A percentile compares a stretch with the other conserved stretches of the same genome.
These are phyloP conservation scores for Clupea harengus DNA, from an alignment of 2,113 vertebrate species.

Conservation along the genomic window DNA sequence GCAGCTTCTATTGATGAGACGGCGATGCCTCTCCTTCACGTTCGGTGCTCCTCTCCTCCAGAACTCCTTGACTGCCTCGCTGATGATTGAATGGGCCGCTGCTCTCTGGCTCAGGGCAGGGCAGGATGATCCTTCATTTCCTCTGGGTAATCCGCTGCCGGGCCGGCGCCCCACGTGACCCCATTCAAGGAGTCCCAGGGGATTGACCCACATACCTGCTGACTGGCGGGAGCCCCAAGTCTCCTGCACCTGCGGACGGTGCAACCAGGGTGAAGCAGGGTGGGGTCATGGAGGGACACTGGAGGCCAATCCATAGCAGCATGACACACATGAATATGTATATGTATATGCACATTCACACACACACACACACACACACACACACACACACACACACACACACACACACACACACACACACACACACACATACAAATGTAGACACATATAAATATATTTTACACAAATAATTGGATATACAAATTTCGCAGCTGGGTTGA, in stretches of 20 bases:
- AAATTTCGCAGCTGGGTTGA: no score
- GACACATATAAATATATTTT: no score
- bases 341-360: no score
- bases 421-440: no score
- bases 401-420: no score
- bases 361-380: no score
- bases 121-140: constrained; percentile 75
- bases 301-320: no score
- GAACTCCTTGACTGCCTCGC: not conserved
- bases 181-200: constrained; percentile 71
- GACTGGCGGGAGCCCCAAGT: constrained; percentile 49
- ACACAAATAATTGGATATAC: no score
- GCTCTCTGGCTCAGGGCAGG: not conserved
- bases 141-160: constrained; percentile 64
- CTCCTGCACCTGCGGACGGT: not conserved
- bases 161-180: constrained; percentile 60
- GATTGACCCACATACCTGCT: constrained; percentile 76
- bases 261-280: not conserved
- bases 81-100: constrained; percentile 30
- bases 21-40: not conserved
- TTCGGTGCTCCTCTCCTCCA: not conserved
- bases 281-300: not conserved
- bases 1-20: not conserved
- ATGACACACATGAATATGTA: no score
- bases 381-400: no score